phyloP scores from a whole-genome alignment of 2,888 invertebrate genomes.

The Ferrisia virgata region DNA sequence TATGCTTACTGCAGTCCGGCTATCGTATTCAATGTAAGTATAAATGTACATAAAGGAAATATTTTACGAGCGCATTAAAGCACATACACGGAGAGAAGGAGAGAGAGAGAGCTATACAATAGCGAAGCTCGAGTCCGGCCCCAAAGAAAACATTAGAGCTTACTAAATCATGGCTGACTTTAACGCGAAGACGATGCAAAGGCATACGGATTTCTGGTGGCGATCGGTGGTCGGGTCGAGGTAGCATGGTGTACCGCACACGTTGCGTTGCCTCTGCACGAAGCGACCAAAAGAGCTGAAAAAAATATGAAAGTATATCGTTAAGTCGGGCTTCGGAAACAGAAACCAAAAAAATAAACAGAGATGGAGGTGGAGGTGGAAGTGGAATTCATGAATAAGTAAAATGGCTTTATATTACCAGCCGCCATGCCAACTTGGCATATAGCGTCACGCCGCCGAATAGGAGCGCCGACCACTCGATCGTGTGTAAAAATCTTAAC shows the following conservation, averaged over 20 bases:
- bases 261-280: no score
- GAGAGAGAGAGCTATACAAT: background rate
- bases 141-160: conserved; percentile 1
- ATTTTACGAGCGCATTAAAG: background rate
- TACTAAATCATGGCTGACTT: background rate
- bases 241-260: no score
- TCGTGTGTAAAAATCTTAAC: background rate
- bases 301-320: background rate
- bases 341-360: background rate
- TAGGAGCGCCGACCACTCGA: background rate
- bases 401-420: background rate
- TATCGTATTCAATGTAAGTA: no score
- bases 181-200: background rate
- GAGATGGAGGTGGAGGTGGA: background rate
- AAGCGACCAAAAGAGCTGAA: background rate
- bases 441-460: no score
- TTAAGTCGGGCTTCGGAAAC: background rate
- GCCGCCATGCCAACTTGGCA: no score
- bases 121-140: background rate
- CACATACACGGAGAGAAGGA: no score
- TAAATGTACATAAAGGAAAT: background rate
- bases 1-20: no score
- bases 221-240: background rate
- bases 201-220: background rate
- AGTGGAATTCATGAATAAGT: conserved; percentile 21